Evolutionary conservation across 2,797 vertebrate genomes (phyloP).

Genomic region (Lepus townsendii): DNA sequence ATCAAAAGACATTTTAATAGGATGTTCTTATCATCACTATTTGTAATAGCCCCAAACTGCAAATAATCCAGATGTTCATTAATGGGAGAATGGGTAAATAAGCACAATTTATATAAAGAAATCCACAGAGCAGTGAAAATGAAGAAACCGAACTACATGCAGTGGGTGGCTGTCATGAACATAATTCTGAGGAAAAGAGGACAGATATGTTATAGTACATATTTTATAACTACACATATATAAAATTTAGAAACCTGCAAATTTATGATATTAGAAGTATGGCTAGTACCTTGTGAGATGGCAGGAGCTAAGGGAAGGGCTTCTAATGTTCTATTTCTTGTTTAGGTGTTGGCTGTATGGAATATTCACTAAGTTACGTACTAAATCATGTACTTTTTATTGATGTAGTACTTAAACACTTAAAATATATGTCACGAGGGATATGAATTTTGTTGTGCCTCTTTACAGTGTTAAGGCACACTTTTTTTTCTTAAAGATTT

Average conservation of each 20-base stretch:
- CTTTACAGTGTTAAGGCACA: neutral
- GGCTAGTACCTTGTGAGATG: neutral
- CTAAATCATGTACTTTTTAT: neutral
- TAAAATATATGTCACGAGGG: slow-evolving; percentile 7
- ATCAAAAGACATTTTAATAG: neutral
- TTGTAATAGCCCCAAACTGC: neutral
- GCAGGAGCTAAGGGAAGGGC: neutral
- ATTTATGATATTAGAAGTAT: neutral
- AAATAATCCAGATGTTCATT: neutral
- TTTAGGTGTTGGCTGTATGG: neutral
- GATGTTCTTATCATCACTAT: neutral
- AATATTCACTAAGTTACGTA: neutral
- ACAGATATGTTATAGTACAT: neutral
- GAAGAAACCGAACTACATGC: neutral
- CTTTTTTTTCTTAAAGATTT: too few species aligned
- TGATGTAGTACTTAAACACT: neutral
- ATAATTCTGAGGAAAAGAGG: neutral
- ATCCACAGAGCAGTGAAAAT: neutral
- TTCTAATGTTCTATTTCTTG: neutral
- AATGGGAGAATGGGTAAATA: neutral
- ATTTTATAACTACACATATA: neutral
- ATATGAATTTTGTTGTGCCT: neutral
- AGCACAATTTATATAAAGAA: neutral
- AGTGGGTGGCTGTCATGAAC: neutral
- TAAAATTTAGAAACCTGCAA: neutral